A percentile compares a stretch with the other conserved stretches of the same genome.
phyloP scores from a whole-genome alignment of 2,113 vertebrate genomes.

The Chrysochloris asiatica region DNA sequence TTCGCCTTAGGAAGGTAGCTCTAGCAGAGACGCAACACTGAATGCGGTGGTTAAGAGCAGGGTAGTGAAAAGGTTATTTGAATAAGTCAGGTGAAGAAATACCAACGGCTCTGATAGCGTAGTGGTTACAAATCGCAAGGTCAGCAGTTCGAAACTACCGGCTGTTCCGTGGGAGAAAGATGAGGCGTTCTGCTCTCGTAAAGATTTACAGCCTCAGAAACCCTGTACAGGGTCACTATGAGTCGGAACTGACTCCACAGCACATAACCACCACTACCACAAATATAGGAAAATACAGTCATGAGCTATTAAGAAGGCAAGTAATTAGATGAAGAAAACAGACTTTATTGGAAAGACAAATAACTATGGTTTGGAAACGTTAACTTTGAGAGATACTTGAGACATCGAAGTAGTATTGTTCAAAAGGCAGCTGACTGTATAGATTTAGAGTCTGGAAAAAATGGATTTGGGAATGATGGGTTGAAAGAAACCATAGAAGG shows the following conservation, averaged over 20 bases:
- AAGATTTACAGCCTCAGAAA: no score
- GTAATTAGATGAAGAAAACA: background rate
- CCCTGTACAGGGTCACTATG: no score
- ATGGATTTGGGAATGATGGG: background rate
- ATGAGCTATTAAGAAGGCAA: background rate
- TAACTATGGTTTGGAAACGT: background rate
- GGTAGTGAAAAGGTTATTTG: background rate
- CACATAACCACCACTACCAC: no score
- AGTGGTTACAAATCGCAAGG: no score
- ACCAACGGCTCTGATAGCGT: no score
- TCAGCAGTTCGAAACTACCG: no score
- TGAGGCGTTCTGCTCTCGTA: no score
- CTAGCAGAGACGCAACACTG: rapidly evolving
- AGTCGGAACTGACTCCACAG: no score
- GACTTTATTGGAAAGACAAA: background rate
- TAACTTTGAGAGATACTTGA: background rate
- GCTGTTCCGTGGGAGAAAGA: no score
- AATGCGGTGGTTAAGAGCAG: rapidly evolving
- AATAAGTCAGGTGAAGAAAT: background rate
- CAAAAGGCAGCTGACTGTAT: background rate
- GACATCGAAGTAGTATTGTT: background rate
- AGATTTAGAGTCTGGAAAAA: background rate
- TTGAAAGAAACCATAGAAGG: background rate
- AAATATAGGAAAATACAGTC: background rate
- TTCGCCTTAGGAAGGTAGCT: background rate